A percentile compares a stretch with the other conserved stretches of the same genome.
Conservation (phyloP, 2,113 vertebrate genomes). For the Salvator merianae region DNA sequence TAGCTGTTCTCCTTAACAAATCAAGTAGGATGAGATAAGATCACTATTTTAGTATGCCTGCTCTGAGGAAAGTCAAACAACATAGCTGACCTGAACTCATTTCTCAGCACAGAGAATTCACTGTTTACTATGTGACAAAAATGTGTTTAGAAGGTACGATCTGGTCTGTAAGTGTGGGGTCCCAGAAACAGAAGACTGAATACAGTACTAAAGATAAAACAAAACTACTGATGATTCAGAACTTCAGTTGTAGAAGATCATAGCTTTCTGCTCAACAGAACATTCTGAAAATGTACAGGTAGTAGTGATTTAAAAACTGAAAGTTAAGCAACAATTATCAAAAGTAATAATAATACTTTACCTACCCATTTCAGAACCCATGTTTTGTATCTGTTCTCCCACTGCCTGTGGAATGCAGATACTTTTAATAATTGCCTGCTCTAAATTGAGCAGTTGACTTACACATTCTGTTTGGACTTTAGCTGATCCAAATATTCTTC, state of each 20-base stretch:
- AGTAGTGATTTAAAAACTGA: background rate
- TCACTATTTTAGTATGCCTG: background rate
- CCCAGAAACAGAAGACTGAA: background rate
- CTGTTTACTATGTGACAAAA: background rate
- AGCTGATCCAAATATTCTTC: background rate
- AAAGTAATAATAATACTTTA: background rate
- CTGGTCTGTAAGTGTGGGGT: background rate
- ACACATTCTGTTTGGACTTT: background rate
- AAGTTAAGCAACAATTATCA: background rate
- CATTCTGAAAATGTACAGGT: background rate
- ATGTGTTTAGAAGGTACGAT: background rate
- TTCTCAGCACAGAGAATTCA: background rate
- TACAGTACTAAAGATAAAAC: background rate
- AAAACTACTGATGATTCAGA: background rate
- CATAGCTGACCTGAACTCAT: background rate
- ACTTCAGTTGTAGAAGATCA: background rate
- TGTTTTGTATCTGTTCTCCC: too few species aligned
- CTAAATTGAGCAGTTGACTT: background rate
- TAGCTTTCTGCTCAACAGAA: background rate
- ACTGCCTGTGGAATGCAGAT: background rate
- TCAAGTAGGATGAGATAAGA: background rate
- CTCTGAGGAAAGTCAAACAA: background rate
- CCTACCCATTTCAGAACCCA: background rate
- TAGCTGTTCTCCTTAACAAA: conserved; percentile 12
- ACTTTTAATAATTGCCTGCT: background rate